Base-by-base conservation (phyloP, 2,888 invertebrate species). In the Vesta saturnalis region DNA sequence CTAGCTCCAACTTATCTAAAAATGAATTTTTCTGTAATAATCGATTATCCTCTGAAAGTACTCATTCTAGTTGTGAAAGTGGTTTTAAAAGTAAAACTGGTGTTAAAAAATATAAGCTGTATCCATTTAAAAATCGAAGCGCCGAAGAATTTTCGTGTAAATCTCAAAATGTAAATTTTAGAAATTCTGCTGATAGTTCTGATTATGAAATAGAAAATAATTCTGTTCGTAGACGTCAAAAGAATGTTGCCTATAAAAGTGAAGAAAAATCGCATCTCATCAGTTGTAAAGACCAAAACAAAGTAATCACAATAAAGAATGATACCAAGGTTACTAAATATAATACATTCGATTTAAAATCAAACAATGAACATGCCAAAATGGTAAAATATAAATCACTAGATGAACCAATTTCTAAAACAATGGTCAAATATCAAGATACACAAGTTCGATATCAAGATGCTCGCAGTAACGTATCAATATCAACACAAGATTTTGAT, bases 211-310 rank as follows among this genome's bases (percentile, higher is more conserved):
- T 77, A n/a, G 81, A 81, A 60, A 69, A 71, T 10, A 76, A 76
- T 52, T 59, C 49, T 15, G 46, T 73, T 61, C 59, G 74, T 64
- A 64, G 75, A 72, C 65, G 74, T 52, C 76, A 77, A 19, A 80
- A 77, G 60, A 78, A 78, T 60, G 60, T 79, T 3, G 71, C 77
- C 2, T 80, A 78, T 57, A 82, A 80, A 72, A 80, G 78, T 71
- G 82, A 82, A 64, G 82, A 83, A 65, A 83, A 83, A 70, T 82
- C 83, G 1, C 82, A 83, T 65, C 69, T 83, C 65, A 80, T 84
- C 65, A 79, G 82, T 76, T 80, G 80, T 66, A 83, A 82, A 71
- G 82, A 84, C 70, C 78, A 78, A 60, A 77, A 77, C 43, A 83
- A 82, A 74, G 78, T 82, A 4, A 76, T 82, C 21, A 77, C 82